These are phyloP conservation scores for Cyrtodaria siliqua DNA, from an alignment of 2,888 invertebrate species.

Conservation along the genomic window DNA sequence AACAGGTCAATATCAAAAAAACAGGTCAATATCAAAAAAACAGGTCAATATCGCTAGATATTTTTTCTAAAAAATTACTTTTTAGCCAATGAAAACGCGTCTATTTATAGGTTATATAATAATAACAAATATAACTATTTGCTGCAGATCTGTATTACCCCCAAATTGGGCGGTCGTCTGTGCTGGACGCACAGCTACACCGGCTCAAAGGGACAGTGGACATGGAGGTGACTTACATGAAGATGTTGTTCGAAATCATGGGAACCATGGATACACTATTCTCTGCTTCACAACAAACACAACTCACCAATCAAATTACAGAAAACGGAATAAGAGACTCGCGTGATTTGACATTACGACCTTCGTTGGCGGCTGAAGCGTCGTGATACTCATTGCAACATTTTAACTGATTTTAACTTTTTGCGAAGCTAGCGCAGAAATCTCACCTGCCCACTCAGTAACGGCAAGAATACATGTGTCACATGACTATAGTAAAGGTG, in stretches of 20 bases:
- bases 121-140: constrained; percentile 1
- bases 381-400: constrained; percentile 20
- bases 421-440: too few species aligned
- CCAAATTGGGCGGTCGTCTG: constrained; percentile 87
- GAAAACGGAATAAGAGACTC: constrained; percentile 11
- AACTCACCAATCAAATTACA: constrained; percentile 36
- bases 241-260: constrained; percentile 84
- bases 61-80: too few species aligned
- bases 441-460: too few species aligned
- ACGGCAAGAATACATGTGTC: too few species aligned
- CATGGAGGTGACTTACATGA: constrained; percentile 88
- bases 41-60: too few species aligned
- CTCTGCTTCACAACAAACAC: constrained; percentile 71
- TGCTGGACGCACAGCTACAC: constrained; percentile 89
- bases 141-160: constrained; percentile 79
- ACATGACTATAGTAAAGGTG: too few species aligned
- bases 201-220: constrained; percentile 89
- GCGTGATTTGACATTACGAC: constrained; percentile 36
- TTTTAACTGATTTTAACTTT: too few species aligned
- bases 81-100: too few species aligned
- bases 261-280: constrained; percentile 84
- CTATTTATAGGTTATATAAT: too few species aligned
- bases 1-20: too few species aligned
- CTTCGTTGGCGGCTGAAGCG: constrained; percentile 49
- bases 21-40: too few species aligned